Evolutionary conservation across 2,888 invertebrate species (phyloP), one percentile per base, ranked within the genome.

Genomic region (Biston betularia): DNA sequence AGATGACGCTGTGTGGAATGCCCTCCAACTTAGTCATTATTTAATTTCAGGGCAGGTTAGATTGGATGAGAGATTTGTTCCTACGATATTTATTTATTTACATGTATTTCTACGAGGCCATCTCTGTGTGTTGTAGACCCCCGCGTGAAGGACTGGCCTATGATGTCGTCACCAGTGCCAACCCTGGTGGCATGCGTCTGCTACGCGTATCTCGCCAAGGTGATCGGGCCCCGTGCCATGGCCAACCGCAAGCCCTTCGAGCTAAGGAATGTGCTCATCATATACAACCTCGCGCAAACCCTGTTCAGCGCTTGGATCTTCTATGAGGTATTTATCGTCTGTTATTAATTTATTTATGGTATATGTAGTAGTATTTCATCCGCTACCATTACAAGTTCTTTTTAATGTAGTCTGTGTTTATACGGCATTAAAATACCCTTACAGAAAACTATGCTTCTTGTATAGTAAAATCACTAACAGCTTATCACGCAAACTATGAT

Each of bases 231-330:
- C 58, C 94, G 95, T 79, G 88, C 98, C 64, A 99, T 99, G 98
- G 97, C 97, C 79, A 97, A 98, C 87, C 95, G 98, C 73, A 97
- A 98, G 91, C 97, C 98, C 50, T 96, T 97, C 91, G 96, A 98
- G 83, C 94, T 98, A 72, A 95, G 97, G 79, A 95, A 95, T 78
- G 87, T 97, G 65, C 95, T 99, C 84, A 96, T 98, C 77, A 89
- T 96, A 74, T 98, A 98, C 90, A 99, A 99, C 92, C 94, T 98
- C 75, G 95, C 96, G 82, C 98, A 98, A 95, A 98, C 98, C 40
- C 82, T 97, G 77, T 97, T 98, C 90, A 98, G 98, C 84, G 95
- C 96, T 70, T 98, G 97, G 96, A 96, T 98, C 88, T 98, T 98
- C 93, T 96, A 97, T 87, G 98, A 98, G 97, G 98, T 98, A 74